Evolutionary conservation across 1,140 invertebrate genomes (phyloP), one percentile per base, ranked within the genome.

Genomic region (Diprion similis): DNA sequence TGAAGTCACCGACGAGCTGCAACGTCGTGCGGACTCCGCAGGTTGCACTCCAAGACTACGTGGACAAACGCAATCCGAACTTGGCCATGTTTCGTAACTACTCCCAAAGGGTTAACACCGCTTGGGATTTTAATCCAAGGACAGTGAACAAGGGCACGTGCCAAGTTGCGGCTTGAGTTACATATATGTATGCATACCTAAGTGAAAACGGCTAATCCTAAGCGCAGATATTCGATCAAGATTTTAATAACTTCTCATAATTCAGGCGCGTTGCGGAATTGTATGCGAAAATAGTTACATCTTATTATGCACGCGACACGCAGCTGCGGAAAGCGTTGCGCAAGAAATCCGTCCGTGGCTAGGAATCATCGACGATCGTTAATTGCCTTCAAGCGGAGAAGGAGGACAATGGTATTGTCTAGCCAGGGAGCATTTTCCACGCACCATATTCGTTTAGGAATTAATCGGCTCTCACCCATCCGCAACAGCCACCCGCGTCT

Each of bases 401-500:
- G 24, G 24, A 37, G 24, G 24, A 37, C 2, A 37, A 37, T 37
- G 24, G 6, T 59, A 59, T 59, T 59, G 51, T 59, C 51, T 59
- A 37, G 24, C 24, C 24, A 64, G 66, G 10, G 19, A 18, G 18
- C 4, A 68, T 45, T 18, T 68, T 68, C 66, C 66, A 68, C 37
- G 66, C 37, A 68, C 66, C 18, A 68, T 68, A 68, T 68, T 68
- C 17, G 66, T 19, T 19, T 15, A 45, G 17, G 66, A 68, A 68
- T 68, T 68, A 68, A 68, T 68, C 66, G 67, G 13, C 18, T 68
- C 45, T 19, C 67, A 18, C 18, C 51, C 51, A 59, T 59, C 24
- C 51, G 51, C 24, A 37, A 6, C 2, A 59, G 51, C 51, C 51
- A 59, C 51, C 51, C 51, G 51, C 51, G 51, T 59, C 51, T 59